Base-by-base conservation (phyloP, 2,113 vertebrate genomes). In the Pseudonaja textilis region DNA sequence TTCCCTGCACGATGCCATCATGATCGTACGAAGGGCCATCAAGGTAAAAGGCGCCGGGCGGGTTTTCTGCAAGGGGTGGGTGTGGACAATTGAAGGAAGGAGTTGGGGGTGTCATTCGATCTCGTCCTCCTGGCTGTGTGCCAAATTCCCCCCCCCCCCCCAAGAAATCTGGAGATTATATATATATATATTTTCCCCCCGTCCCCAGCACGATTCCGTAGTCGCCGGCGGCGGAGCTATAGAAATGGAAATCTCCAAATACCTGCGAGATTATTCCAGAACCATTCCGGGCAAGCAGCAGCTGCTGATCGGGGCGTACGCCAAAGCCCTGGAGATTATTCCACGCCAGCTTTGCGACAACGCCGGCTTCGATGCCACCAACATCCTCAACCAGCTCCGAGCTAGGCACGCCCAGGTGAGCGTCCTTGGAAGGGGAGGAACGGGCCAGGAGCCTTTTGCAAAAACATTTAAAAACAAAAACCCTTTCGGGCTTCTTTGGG, bases 251-350 rank as follows among this genome's bases (percentile, higher is more conserved):
- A 98, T 99, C 42, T 99, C 99, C 85, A 98, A 98, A 81, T 99
- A 98, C 97, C 98, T 99, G 87, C 97, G 99, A 90, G 99, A 99
- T 94, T 99, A 99, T 16, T 99, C 99, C 54, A 97, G 99, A 95
- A 99, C 98, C 97, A 99, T 99, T 96, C 99, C 99, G 0, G 99
- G 99, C 55, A 99, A 99, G 93, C 99, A 99, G 97, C 99, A 99
- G 98, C 97, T 99, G 92, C 96, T 99, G 95, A 99, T 99, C 0
- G 99, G 99, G 0, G 98, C 99, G 0, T 99, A 99, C 1, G 99
- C 99, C 94, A 99, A 99, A 94, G 99, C 99, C 42, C 97, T 99
- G 90, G 99, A 99, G 97, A 96, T 99, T 95, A 99, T 99, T 93
- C 99, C 99, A 39, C 97, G 99, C 39, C 99, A 99, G 98, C 98